Percentiles rank a stretch among this genome's conserved stretches.
Evolutionary conservation across 2,797 vertebrate species (phyloP).

Genomic region (Lacerta viridis): DNA sequence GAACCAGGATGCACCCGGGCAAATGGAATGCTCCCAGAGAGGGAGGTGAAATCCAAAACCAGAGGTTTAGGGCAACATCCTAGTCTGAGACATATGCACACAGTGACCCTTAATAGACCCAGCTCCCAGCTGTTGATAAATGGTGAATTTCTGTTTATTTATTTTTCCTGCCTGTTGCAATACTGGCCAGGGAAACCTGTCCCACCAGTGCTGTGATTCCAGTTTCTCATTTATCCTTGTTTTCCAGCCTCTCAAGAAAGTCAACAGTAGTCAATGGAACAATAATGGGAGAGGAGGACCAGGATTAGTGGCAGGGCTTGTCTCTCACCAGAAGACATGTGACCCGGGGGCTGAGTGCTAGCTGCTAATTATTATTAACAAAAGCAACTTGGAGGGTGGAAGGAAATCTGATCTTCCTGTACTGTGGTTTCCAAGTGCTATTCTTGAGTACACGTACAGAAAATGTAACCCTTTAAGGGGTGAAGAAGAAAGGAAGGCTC

Average conservation of each 20-base stretch:
- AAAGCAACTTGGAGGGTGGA: conserved; percentile 60
- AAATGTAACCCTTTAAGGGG: conserved; percentile 43
- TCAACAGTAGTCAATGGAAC: conserved; percentile 75
- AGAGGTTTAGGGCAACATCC: conserved; percentile 31
- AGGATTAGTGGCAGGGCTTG: conserved; percentile 62
- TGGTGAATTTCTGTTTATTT: conserved; percentile 67
- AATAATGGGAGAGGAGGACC: conserved; percentile 73
- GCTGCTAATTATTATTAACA: conserved; percentile 70
- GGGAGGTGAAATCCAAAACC: conserved; percentile 26
- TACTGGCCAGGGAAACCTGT: conserved; percentile 69
- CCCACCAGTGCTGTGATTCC: conserved; percentile 68
- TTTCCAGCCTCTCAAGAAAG: conserved; percentile 70
- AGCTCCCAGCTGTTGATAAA: conserved; percentile 67
- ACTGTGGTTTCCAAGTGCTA: conserved; percentile 39
- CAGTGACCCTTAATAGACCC: conserved; percentile 62
- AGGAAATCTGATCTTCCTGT: conserved; percentile 76
- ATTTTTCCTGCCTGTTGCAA: conserved; percentile 66
- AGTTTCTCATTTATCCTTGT: conserved; percentile 59
- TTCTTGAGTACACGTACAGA: conserved; percentile 51
- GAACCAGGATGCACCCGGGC: background rate
- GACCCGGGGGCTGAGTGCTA: conserved; percentile 65
- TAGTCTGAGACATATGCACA: conserved; percentile 51
- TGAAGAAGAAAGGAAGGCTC: conserved; percentile 11
- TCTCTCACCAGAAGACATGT: conserved; percentile 65
- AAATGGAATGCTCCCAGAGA: conserved; percentile 29